These are phyloP conservation scores for Drosophila birchii DNA, from an alignment of 2,888 invertebrate species.

Conservation along the genomic window DNA sequence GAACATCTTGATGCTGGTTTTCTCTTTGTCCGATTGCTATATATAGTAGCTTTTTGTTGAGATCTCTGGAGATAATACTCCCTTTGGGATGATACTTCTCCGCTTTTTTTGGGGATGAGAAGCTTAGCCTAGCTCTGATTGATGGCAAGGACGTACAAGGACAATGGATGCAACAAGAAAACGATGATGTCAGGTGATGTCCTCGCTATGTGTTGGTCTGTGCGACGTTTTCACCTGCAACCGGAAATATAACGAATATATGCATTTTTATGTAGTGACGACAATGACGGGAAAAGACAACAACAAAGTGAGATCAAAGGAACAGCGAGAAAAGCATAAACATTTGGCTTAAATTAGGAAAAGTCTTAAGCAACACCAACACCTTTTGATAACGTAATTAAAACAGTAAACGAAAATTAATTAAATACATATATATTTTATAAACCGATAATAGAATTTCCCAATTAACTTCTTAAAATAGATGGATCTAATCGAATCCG, in stretches of 20 bases:
- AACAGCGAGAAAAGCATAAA: neutral
- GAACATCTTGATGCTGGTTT: constrained; percentile 76
- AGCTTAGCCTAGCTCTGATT: constrained; percentile 15
- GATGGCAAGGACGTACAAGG: constrained; percentile 19
- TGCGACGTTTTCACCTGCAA: constrained; percentile 60
- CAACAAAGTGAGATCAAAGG: constrained; percentile 8
- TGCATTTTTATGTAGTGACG: constrained; percentile 63
- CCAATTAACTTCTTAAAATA: constrained; percentile 12
- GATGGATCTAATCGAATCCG: neutral
- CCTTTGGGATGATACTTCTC: constrained; percentile 26
- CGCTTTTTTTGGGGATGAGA: neutral
- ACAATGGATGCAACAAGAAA: constrained; percentile 60
- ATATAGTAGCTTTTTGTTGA: constrained; percentile 19
- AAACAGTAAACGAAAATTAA: neutral
- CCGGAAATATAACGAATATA: constrained; percentile 50
- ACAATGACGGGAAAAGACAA: constrained; percentile 37
- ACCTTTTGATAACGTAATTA: neutral
- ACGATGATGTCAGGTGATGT: constrained; percentile 52
- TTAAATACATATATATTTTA: constrained; percentile 11
- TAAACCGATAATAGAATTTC: neutral
- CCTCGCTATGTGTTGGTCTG: constrained; percentile 22
- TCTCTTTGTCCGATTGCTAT: constrained; percentile 29
- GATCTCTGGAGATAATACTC: constrained; percentile 22
- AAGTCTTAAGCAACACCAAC: constrained; percentile 15
- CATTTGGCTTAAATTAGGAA: neutral